A percentile compares a stretch with the other conserved stretches of the same genome.
Conservation (phyloP, 2,797 vertebrate genomes). For the Lemur catta region DNA sequence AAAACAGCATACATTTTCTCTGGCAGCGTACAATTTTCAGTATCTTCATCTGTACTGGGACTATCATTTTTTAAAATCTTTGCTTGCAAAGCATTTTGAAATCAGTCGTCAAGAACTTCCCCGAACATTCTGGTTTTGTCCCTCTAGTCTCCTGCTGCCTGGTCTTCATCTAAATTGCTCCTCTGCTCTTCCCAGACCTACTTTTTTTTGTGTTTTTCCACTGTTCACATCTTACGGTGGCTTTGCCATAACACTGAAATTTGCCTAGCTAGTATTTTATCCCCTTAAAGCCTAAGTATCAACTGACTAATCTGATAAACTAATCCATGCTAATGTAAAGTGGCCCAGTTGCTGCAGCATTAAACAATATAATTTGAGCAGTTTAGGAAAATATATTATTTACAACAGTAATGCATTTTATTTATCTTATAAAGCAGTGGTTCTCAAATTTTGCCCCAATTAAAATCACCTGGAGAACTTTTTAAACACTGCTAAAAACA, state of each 20-base stretch:
- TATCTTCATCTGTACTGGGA: neutral
- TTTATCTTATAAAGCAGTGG: neutral
- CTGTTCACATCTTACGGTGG: neutral
- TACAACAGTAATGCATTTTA: neutral
- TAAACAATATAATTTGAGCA: neutral
- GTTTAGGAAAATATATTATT: neutral
- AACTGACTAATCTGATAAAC: constrained; percentile 35
- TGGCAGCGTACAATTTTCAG: neutral
- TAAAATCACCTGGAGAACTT: neutral
- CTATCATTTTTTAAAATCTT: neutral
- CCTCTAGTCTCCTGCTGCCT: neutral
- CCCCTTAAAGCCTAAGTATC: neutral
- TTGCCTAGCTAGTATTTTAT: neutral
- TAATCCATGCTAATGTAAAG: constrained; percentile 1
- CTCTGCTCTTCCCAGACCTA: neutral
- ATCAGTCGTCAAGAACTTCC: neutral
- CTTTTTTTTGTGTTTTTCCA: neutral
- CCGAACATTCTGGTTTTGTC: neutral
- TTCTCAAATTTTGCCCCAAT: constrained; percentile 15
- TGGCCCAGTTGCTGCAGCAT: neutral
- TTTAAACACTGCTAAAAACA: neutral
- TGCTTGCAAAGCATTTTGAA: neutral
- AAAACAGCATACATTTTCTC: neutral
- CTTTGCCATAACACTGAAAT: neutral
- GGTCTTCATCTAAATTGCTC: neutral